Percentiles rank a stretch among this genome's conserved stretches.
Conservation (phyloP, 2,888 invertebrate genomes). For the Matsumyia berberina region DNA sequence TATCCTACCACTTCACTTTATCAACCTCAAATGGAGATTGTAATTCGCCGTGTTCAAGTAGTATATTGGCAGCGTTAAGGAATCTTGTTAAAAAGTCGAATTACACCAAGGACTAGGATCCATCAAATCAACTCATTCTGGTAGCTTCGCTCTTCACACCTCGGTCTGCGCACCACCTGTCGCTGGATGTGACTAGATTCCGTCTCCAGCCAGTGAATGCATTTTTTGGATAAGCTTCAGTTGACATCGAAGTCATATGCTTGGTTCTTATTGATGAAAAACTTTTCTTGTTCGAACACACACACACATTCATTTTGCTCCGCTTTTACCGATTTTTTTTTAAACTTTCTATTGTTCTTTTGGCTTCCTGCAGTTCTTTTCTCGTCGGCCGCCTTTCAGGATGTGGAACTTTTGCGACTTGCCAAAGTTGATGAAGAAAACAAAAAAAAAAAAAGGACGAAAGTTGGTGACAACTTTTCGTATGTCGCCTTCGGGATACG, state of each 20-base stretch:
- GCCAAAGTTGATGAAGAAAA: slow-evolving; percentile 11
- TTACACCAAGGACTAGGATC: slow-evolving; percentile 71
- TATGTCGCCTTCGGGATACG: slow-evolving; percentile 8
- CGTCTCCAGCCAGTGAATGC: slow-evolving; percentile 18
- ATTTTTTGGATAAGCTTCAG: slow-evolving; percentile 47
- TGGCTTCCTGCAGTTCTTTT: slow-evolving; percentile 46
- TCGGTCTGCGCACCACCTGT: background rate
- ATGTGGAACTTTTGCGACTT: slow-evolving; percentile 60
- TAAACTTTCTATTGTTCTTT: slow-evolving; percentile 67
- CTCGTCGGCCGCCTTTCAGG: slow-evolving; percentile 16
- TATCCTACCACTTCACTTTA: slow-evolving; percentile 64
- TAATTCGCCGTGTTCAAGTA: slow-evolving; percentile 70
- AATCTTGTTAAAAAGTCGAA: slow-evolving; percentile 76
- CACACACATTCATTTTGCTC: slow-evolving; percentile 23
- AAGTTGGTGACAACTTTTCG: slow-evolving; percentile 60
- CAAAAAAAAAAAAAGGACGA: slow-evolving; percentile 20
- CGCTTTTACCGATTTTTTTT: background rate
- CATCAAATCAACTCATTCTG: slow-evolving; percentile 68
- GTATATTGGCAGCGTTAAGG: slow-evolving; percentile 69
- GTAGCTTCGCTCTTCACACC: slow-evolving; percentile 16
- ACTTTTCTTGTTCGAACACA: slow-evolving; percentile 62
- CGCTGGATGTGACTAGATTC: slow-evolving; percentile 19
- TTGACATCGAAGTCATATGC: slow-evolving; percentile 72
- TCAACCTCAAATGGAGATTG: slow-evolving; percentile 74
- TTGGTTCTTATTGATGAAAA: slow-evolving; percentile 60